phyloP scores from a whole-genome alignment of 2,888 invertebrate genomes.

The Galerucella nymphaeae region DNA sequence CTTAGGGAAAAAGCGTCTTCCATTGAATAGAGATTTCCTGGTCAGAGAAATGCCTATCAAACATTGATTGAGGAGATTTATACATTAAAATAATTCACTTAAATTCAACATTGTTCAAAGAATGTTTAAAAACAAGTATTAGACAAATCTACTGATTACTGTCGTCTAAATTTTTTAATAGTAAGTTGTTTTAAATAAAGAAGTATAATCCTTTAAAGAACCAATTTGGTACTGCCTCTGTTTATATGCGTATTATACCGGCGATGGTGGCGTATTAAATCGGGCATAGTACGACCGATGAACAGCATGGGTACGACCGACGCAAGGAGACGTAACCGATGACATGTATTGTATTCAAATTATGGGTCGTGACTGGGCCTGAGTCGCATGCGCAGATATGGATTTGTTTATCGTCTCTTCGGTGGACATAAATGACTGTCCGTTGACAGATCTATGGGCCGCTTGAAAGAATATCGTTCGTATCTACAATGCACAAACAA shows the following conservation, averaged over 20 bases:
- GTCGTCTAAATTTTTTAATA: too few species aligned
- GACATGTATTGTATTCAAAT: conserved; percentile 65
- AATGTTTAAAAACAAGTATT: too few species aligned
- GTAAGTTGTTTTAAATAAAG: not conserved
- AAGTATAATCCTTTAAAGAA: not conserved
- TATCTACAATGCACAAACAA: conserved; percentile 50
- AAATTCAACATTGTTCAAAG: too few species aligned
- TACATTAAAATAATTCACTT: too few species aligned
- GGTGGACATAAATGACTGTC: conserved; percentile 63
- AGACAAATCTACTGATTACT: too few species aligned
- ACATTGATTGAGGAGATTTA: too few species aligned
- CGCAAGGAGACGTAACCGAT: conserved; percentile 46
- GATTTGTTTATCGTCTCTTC: conserved; percentile 63
- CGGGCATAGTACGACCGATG: conserved; percentile 31
- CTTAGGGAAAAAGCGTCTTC: too few species aligned
- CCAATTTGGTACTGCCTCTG: conserved; percentile 2
- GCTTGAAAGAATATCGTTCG: conserved; percentile 55
- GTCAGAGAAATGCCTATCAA: too few species aligned
- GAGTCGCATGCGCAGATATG: conserved; percentile 63
- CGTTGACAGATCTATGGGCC: conserved; percentile 63
- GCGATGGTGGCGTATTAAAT: conserved; percentile 34
- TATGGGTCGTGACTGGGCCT: conserved; percentile 62
- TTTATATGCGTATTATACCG: conserved; percentile 10
- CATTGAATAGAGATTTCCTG: too few species aligned
- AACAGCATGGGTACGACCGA: conserved; percentile 44